Percentiles rank a stretch among this genome's conserved stretches.
Evolutionary conservation across 2,888 invertebrate species (phyloP).

Genomic region (Branchellion lobata): DNA sequence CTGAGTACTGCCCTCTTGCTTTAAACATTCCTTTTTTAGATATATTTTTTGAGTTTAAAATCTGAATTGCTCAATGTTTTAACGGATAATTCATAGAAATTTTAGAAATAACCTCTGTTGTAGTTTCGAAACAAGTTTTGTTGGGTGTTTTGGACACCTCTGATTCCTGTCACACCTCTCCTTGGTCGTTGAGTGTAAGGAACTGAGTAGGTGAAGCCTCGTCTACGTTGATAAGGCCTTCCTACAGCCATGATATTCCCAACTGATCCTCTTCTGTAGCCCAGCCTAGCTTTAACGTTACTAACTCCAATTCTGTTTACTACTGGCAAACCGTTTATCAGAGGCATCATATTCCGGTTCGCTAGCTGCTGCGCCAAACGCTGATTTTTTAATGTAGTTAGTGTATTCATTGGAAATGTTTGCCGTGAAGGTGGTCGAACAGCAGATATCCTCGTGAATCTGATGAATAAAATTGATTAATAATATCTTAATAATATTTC

Average conservation of each 20-base stretch:
- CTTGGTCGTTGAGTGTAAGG: not conserved
- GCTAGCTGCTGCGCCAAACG: not conserved
- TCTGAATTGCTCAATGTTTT: too few relatives aligned
- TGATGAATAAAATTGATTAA: not conserved
- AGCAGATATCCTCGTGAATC: not conserved
- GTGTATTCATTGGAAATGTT: not conserved
- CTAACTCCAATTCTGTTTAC: not conserved
- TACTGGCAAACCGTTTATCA: not conserved
- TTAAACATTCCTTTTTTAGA: conserved; percentile 2
- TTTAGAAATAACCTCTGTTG: not conserved
- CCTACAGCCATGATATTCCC: not conserved
- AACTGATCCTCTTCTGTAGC: not conserved
- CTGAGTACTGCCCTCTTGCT: not conserved
- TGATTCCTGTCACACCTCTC: not conserved
- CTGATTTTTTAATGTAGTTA: conserved; percentile 5
- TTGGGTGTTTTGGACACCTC: not conserved
- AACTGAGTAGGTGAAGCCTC: not conserved
- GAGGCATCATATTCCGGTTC: not conserved
- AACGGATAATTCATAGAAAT: too few relatives aligned
- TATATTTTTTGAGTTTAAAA: too few relatives aligned
- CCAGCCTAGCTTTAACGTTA: not conserved
- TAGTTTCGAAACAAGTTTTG: not conserved
- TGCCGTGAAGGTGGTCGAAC: not conserved
- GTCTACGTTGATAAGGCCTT: not conserved
- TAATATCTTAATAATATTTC: not conserved